phyloP scores from a whole-genome alignment of 2,797 vertebrate species.

The Spondyliosoma cantharus region DNA sequence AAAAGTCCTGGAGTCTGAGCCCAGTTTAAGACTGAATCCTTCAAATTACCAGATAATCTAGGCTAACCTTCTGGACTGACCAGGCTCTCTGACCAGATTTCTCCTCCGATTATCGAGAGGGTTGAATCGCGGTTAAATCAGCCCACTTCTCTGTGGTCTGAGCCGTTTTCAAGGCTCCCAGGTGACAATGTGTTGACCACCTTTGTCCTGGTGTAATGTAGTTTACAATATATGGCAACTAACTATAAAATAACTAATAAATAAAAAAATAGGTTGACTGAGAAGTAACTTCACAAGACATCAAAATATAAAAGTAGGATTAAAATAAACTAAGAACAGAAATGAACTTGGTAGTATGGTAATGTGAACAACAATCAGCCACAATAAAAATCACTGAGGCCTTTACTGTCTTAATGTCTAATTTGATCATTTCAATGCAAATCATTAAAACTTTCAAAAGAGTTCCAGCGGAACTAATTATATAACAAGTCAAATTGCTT shows the following conservation, averaged over 20 bases:
- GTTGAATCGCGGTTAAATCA: too few relatives aligned
- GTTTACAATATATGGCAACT: background rate
- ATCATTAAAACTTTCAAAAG: conserved; percentile 6
- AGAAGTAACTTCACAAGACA: background rate
- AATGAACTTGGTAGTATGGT: background rate
- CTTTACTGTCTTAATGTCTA: background rate
- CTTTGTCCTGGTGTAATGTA: background rate
- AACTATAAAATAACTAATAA: background rate
- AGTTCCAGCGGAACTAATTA: conserved; percentile 10
- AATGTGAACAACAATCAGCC: conserved; percentile 5
- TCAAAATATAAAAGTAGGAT: too few relatives aligned
- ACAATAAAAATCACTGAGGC: background rate
- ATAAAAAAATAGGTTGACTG: background rate
- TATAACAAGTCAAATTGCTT: background rate
- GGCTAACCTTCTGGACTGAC: too few relatives aligned
- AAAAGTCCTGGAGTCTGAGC: too few relatives aligned
- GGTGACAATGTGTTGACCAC: background rate
- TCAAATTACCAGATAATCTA: too few relatives aligned
- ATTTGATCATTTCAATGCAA: conserved; percentile 4
- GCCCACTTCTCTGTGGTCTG: too few relatives aligned
- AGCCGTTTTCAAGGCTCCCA: background rate
- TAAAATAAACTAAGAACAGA: background rate
- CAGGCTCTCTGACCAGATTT: too few relatives aligned
- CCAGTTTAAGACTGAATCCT: too few relatives aligned
- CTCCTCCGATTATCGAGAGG: too few relatives aligned